A percentile compares a stretch with the other conserved stretches of the same genome.
Conservation (phyloP, 2,888 invertebrate genomes). For the Tipula unca region DNA sequence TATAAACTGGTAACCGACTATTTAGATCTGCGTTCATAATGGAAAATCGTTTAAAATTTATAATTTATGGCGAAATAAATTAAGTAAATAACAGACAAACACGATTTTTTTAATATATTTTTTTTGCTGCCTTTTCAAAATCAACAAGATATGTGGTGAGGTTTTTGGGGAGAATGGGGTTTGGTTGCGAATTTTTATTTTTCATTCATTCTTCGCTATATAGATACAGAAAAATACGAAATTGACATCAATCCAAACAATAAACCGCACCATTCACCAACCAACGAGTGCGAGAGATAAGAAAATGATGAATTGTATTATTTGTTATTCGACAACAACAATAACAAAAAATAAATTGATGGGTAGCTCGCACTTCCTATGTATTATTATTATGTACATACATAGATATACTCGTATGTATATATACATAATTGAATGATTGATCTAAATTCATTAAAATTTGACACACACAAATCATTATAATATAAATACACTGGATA, state of each 20-base stretch:
- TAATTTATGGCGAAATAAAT: neutral
- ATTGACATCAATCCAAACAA: neutral
- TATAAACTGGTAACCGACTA: neutral
- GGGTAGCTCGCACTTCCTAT: neutral
- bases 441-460: neutral
- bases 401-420: too few species aligned
- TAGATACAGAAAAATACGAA: neutral
- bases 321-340: neutral
- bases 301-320: neutral
- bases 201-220: neutral
- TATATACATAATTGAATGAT: neutral
- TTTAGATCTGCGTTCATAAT: neutral
- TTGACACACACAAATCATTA: neutral
- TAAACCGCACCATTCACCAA: neutral
- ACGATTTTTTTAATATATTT: neutral
- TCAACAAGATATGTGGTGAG: neutral
- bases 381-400: too few species aligned
- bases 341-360: neutral
- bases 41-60: constrained; percentile 2
- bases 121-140: neutral
- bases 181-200: neutral
- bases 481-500: neutral
- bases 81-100: neutral
- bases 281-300: neutral
- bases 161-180: neutral